phyloP scores from a whole-genome alignment of 1,140 invertebrate species.

The Gonioctena quinquepunctata region DNA sequence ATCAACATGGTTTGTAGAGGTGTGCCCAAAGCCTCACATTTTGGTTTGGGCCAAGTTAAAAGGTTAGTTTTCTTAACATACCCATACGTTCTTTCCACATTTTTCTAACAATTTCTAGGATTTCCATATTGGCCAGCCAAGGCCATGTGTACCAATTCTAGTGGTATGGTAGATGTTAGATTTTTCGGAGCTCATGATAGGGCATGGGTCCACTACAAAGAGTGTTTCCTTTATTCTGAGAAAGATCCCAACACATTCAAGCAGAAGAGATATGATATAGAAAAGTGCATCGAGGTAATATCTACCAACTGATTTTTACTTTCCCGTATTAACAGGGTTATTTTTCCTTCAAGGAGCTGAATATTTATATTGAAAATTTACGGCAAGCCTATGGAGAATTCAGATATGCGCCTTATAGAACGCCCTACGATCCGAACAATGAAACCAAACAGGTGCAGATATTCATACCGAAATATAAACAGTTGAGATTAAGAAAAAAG shows the following conservation, averaged over 20 bases:
- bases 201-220: constrained; percentile 83
- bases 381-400: constrained; percentile 77
- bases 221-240: constrained; percentile 82
- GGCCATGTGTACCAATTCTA: constrained; percentile 75
- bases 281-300: constrained; percentile 62
- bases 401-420: constrained; percentile 74
- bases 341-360: constrained; percentile 64
- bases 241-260: constrained; percentile 65
- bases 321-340: not conserved
- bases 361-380: constrained; percentile 74
- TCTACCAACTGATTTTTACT: not conserved
- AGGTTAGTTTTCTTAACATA: constrained; percentile 55
- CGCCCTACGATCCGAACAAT: constrained; percentile 69
- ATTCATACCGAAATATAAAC: constrained; percentile 66
- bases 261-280: constrained; percentile 67
- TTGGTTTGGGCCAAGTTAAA: constrained; percentile 92
- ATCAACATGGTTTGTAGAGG: constrained; percentile 87
- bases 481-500: constrained; percentile 5
- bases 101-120: constrained; percentile 54
- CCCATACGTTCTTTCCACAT: not conserved
- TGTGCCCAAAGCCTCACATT: constrained; percentile 85
- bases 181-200: constrained; percentile 95
- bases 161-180: constrained; percentile 81
- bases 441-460: constrained; percentile 69
- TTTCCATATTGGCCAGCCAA: constrained; percentile 96